Evolutionary conservation across 2,888 invertebrate genomes (phyloP).

Genomic region (Oscheius sp.): DNA sequence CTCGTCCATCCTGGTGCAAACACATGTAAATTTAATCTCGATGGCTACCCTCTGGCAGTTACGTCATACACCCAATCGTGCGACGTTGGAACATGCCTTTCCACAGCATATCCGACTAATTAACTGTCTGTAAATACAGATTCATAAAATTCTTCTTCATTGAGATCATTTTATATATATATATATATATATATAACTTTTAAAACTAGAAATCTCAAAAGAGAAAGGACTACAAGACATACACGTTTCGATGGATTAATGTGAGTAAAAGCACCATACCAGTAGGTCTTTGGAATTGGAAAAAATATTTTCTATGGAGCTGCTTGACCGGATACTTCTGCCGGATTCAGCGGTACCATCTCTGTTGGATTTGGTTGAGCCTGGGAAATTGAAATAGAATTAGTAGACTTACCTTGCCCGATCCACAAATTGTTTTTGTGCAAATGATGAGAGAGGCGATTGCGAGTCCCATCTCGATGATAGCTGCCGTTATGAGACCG

Average conservation of each 20-base stretch:
- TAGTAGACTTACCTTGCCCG: conserved; percentile 38
- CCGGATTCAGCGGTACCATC: conserved; percentile 11
- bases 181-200: background rate
- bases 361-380: conserved; percentile 12
- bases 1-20: conserved; percentile 60
- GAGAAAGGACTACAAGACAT: too few relatives aligned
- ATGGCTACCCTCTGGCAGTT: conserved; percentile 51
- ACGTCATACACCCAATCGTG: conserved; percentile 63
- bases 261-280: too few relatives aligned
- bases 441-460: conserved; percentile 52
- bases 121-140: background rate
- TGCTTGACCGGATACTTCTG: background rate
- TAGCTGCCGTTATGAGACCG: conserved; percentile 57
- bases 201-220: background rate
- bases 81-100: conserved; percentile 57
- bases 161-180: conserved; percentile 6
- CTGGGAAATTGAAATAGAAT: background rate
- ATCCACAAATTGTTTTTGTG: conserved; percentile 44
- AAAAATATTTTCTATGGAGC: background rate
- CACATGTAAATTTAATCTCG: conserved; percentile 59
- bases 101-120: conserved; percentile 59
- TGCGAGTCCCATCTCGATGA: conserved; percentile 54
- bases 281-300: too few relatives aligned
- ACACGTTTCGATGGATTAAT: too few relatives aligned
- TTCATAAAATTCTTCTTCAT: conserved; percentile 11